Percentiles rank a stretch among this genome's conserved stretches.
These are phyloP conservation scores for Ceratina australensis DNA, from an alignment of 1,140 invertebrate species.

Conservation along the genomic window DNA sequence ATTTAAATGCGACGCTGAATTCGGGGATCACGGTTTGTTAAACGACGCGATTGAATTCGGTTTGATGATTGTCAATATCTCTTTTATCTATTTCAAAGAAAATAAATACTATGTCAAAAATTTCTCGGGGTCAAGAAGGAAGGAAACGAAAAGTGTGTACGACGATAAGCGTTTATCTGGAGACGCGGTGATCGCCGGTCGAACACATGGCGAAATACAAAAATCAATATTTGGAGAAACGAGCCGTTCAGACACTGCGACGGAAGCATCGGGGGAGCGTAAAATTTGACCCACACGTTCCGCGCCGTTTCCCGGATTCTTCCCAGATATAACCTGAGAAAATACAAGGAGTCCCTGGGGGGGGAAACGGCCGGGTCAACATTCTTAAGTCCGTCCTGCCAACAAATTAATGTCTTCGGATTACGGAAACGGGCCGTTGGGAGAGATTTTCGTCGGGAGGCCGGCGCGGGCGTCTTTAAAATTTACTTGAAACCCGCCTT, in stretches of 20 bases:
- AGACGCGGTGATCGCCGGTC: neutral
- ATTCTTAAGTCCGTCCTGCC: slow-evolving; percentile 59
- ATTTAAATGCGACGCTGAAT: too few species aligned
- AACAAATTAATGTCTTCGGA: slow-evolving; percentile 68
- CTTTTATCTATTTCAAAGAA: too few species aligned
- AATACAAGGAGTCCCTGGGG: slow-evolving; percentile 59
- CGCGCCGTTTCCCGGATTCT: slow-evolving; percentile 39
- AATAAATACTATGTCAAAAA: too few species aligned
- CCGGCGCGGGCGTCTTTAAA: slow-evolving; percentile 55
- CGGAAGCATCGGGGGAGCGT: slow-evolving; percentile 29
- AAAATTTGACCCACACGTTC: slow-evolving; percentile 58
- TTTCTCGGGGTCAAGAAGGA: neutral
- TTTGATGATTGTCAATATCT: too few species aligned
- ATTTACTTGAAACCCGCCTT: slow-evolving; percentile 56
- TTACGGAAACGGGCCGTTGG: slow-evolving; percentile 63
- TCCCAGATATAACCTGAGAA: slow-evolving; percentile 65
- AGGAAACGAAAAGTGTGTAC: neutral
- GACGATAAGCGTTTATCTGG: neutral
- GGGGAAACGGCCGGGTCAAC: slow-evolving; percentile 45
- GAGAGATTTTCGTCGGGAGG: slow-evolving; percentile 60
- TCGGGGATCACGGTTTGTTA: too few species aligned
- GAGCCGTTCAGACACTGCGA: neutral
- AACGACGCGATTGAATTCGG: too few species aligned
- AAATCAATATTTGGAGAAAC: slow-evolving; percentile 49
- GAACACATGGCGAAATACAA: slow-evolving; percentile 29